phyloP scores from a whole-genome alignment of 53 echinoderm and acorn worm species.

The Echinarachnius parma region DNA sequence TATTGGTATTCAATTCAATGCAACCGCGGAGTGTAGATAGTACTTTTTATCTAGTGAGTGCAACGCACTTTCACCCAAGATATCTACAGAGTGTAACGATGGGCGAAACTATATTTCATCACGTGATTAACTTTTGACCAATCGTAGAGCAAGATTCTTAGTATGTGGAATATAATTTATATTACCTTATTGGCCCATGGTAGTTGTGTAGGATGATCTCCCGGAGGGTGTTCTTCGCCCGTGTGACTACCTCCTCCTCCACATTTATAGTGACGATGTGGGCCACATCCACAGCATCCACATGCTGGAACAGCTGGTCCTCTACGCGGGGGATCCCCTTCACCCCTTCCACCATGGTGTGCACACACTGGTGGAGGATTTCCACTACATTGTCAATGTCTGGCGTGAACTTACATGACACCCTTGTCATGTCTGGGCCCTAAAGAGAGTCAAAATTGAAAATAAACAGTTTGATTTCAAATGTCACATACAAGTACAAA shows the following conservation, averaged over 20 bases:
- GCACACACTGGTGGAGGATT: slow-evolving; percentile 63
- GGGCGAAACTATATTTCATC: too few species aligned
- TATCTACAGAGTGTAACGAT: too few species aligned
- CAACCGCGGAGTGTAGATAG: too few species aligned
- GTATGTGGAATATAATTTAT: too few species aligned
- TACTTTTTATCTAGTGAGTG: too few species aligned
- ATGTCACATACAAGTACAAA: too few species aligned
- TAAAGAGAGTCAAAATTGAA: too few species aligned
- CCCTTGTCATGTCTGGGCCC: slow-evolving; percentile 65
- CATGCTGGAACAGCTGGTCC: slow-evolving; percentile 67
- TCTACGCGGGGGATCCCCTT: slow-evolving; percentile 69
- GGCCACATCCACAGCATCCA: slow-evolving; percentile 58
- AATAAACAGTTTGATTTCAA: too few species aligned
- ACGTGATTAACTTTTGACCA: too few species aligned
- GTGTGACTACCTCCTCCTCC: slow-evolving; percentile 74
- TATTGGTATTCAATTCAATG: too few species aligned
- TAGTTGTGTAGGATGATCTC: slow-evolving; percentile 69
- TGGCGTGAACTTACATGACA: slow-evolving; percentile 74
- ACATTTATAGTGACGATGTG: slow-evolving; percentile 65
- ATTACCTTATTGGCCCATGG: slow-evolving; percentile 88
- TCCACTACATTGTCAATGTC: slow-evolving; percentile 61
- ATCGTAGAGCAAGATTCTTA: too few species aligned
- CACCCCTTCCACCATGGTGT: slow-evolving; percentile 69
- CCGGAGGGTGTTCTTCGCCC: slow-evolving; percentile 65
- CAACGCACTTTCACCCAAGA: too few species aligned